Evolutionary conservation across 2,797 vertebrate genomes (phyloP).

Genomic region (Karalla daura): DNA sequence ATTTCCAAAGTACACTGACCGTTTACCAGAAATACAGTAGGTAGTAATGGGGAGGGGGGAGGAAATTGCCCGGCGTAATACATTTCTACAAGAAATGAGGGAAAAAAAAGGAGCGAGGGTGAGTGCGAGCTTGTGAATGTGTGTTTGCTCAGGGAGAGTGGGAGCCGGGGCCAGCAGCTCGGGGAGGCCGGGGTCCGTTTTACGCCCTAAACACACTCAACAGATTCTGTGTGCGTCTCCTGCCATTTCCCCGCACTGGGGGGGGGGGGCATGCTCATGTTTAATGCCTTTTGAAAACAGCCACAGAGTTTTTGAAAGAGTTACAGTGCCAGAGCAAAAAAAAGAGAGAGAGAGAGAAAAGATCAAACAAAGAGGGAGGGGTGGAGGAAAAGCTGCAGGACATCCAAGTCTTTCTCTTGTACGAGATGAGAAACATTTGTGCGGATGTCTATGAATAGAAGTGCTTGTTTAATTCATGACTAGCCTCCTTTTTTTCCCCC

Average conservation of each 20-base stretch:
- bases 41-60: slow-evolving; percentile 30
- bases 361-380: slow-evolving; percentile 72
- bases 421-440: slow-evolving; percentile 68
- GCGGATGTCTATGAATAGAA: slow-evolving; percentile 56
- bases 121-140: slow-evolving; percentile 24
- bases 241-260: slow-evolving; percentile 56
- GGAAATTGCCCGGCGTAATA: slow-evolving; percentile 13
- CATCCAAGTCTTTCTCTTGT: slow-evolving; percentile 57
- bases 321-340: slow-evolving; percentile 57
- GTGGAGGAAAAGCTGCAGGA: slow-evolving; percentile 72
- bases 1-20: slow-evolving; percentile 48
- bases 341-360: too few relatives aligned
- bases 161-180: slow-evolving; percentile 45
- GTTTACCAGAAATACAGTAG: slow-evolving; percentile 22
- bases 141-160: slow-evolving; percentile 54
- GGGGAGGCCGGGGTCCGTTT: slow-evolving; percentile 35
- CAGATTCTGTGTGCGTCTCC: slow-evolving; percentile 54
- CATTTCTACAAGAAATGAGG: slow-evolving; percentile 6
- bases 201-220: slow-evolving; percentile 50
- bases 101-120: neutral
- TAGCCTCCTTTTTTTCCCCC: slow-evolving; percentile 34
- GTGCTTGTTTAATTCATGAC: slow-evolving; percentile 71
- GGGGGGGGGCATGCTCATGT: slow-evolving; percentile 70
- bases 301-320: slow-evolving; percentile 58
- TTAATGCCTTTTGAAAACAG: slow-evolving; percentile 80